Percentiles rank a stretch among this genome's conserved stretches.
These are phyloP conservation scores for Perccottus glenii DNA, from an alignment of 2,113 vertebrate genomes.

Conservation along the genomic window DNA sequence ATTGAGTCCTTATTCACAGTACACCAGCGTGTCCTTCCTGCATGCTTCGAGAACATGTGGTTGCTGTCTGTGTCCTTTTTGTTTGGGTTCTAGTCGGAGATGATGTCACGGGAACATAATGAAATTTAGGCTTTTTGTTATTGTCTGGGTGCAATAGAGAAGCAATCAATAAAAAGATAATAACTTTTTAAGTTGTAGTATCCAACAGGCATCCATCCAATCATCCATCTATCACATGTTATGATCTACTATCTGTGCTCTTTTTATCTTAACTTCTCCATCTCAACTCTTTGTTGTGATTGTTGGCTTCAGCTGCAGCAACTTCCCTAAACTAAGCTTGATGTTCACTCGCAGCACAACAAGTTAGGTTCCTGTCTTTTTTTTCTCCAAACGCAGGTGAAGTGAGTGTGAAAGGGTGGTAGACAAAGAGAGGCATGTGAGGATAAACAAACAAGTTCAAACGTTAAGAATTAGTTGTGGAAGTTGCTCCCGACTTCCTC, in stretches of 20 bases:
- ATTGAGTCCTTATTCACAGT: not conserved
- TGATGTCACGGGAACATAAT: constrained; percentile 37
- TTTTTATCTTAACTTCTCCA: constrained; percentile 49
- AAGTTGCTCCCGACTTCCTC: constrained; percentile 69
- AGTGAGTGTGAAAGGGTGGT: constrained; percentile 1
- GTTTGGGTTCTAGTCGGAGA: not conserved
- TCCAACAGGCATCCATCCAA: not conserved
- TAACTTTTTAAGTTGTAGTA: no score
- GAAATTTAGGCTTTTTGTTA: not conserved
- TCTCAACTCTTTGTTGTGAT: constrained; percentile 33
- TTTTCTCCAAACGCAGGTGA: constrained; percentile 5
- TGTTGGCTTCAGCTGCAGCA: constrained; percentile 47
- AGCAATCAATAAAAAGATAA: not conserved
- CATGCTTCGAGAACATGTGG: constrained; percentile 22
- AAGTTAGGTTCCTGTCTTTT: constrained; percentile 6
- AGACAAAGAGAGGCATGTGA: constrained; percentile 11
- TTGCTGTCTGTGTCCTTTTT: constrained; percentile 13
- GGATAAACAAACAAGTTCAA: constrained; percentile 48
- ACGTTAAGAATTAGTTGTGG: constrained; percentile 48
- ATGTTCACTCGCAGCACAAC: constrained; percentile 36
- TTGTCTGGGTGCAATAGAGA: not conserved
- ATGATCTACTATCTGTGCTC: constrained; percentile 39
- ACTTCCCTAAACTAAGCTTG: constrained; percentile 68
- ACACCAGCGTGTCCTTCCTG: constrained; percentile 40
- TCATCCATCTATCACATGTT: constrained; percentile 1